Base-by-base conservation (phyloP, 2,888 invertebrate genomes). In the Leucoptera coffeella region DNA sequence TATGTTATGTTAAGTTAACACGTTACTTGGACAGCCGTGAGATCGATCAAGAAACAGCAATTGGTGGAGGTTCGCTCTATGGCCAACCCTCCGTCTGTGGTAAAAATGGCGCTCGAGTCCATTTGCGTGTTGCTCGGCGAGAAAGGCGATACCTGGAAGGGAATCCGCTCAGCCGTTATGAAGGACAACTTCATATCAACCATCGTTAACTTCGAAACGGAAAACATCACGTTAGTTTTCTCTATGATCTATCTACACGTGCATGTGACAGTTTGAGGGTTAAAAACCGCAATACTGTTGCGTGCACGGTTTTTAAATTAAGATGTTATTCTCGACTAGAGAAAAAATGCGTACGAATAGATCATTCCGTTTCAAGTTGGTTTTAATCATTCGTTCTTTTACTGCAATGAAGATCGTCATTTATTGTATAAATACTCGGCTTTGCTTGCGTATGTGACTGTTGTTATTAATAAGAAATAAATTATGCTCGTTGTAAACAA, bases 31-130 rank as follows among this genome's bases (percentile, higher is more conserved):
- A 54, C 64, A 82, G 92, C 94, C 51, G 95, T 95, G 51, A 88
- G 91, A 60, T 87, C 89, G 39, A 95, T 95, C 74, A 92, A 91
- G 79, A 93, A 93, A 64, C 91, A 92, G 59, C 91, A 95, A 59
- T 75, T 95, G 48, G 92, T 93, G 33, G 95, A 95, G 61, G 87
- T 95, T 38, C 79, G 91, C 35, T 89, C 93, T 14, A 90, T 95
- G 88, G 87, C 88, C 35, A 92, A 92, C 73, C 95, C 95, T 30
- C 94, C 95, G 26, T 81, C 84, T 28, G 80, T 86, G 36, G 93
- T 95, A 37, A 93, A 93, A 61, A 75, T 94, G 75, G 92, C 94
- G 37, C 75, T 95, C 43, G 94, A 95, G 67, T 90, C 93, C 23
- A 91, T 95, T 47, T 94, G 94, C 69, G 81, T 91, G 35, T 77